Evolutionary conservation across 2,888 invertebrate genomes (phyloP).

Genomic region (Hoplodrina ambigua): DNA sequence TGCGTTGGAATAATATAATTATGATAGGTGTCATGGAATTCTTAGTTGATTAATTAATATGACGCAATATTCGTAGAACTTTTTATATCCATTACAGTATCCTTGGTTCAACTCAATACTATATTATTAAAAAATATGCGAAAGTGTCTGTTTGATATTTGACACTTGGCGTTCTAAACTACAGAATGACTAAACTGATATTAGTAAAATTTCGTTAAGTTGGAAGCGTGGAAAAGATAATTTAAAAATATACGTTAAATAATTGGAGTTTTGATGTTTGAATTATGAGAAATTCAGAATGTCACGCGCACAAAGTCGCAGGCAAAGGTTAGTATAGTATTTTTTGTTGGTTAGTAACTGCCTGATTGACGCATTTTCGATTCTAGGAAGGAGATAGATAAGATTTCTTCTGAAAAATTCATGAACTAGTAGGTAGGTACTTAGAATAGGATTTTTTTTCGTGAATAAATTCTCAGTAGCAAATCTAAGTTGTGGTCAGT

Average conservation of each 20-base stretch:
- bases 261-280: too few relatives aligned
- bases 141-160: neutral
- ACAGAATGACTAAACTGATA: neutral
- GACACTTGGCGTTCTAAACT: neutral
- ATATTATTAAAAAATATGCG: neutral
- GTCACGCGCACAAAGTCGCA: neutral
- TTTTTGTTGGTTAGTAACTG: neutral
- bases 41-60: slow-evolving; percentile 23
- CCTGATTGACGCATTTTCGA: neutral
- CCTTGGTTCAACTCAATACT: neutral
- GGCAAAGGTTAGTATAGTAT: neutral
- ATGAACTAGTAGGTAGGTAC: too few relatives aligned
- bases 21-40: slow-evolving; percentile 37
- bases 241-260: neutral
- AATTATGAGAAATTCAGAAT: neutral
- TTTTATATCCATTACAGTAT: neutral
- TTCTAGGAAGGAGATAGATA: neutral
- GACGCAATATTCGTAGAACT: slow-evolving; percentile 39
- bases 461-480: neutral
- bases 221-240: neutral
- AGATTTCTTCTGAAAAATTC: neutral
- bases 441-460: neutral
- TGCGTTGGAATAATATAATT: slow-evolving; percentile 15
- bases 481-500: too few relatives aligned
- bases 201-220: neutral